Evolutionary conservation across 2,797 vertebrate genomes (phyloP).

Genomic region (Sebastes ruberrimus): DNA sequence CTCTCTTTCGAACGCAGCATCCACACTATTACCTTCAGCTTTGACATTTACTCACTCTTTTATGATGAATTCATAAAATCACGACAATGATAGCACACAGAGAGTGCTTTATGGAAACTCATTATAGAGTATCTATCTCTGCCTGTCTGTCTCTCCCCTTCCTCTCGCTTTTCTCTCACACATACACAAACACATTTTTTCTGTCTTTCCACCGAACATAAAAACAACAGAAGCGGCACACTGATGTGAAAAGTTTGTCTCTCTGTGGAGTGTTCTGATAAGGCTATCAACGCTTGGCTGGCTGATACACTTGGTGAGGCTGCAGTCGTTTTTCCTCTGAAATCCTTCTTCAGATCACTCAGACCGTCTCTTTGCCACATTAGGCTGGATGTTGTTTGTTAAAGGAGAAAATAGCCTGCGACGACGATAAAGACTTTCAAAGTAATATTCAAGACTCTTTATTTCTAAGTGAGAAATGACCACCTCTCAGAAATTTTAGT

Average conservation of each 20-base stretch:
- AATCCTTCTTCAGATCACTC: conserved; percentile 64
- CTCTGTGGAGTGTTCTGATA: conserved; percentile 77
- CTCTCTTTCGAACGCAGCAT: conserved; percentile 49
- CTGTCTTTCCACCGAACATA: conserved; percentile 50
- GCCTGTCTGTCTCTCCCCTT: conserved; percentile 49
- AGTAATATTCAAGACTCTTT: conserved; percentile 24
- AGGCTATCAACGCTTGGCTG: conserved; percentile 71
- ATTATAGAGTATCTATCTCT: conserved; percentile 72
- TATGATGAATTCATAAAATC: conserved; percentile 80
- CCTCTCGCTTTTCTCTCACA: background rate
- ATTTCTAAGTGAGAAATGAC: conserved; percentile 17
- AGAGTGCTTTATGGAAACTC: conserved; percentile 73
- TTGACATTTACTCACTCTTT: conserved; percentile 77
- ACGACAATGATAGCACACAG: conserved; percentile 61
- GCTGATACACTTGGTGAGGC: conserved; percentile 67
- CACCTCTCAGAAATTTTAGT: conserved; percentile 7
- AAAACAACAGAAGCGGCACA: conserved; percentile 69
- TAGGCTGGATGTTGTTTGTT: conserved; percentile 57
- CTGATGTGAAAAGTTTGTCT: conserved; percentile 77
- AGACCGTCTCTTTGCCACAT: conserved; percentile 65
- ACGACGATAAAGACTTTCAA: conserved; percentile 27
- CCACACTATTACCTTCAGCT: conserved; percentile 56
- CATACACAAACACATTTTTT: conserved; percentile 24
- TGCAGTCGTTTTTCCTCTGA: conserved; percentile 59
- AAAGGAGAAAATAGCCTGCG: conserved; percentile 37